Base-by-base conservation (phyloP, 2,888 invertebrate genomes). In the Nephrocerus scutellatus region DNA sequence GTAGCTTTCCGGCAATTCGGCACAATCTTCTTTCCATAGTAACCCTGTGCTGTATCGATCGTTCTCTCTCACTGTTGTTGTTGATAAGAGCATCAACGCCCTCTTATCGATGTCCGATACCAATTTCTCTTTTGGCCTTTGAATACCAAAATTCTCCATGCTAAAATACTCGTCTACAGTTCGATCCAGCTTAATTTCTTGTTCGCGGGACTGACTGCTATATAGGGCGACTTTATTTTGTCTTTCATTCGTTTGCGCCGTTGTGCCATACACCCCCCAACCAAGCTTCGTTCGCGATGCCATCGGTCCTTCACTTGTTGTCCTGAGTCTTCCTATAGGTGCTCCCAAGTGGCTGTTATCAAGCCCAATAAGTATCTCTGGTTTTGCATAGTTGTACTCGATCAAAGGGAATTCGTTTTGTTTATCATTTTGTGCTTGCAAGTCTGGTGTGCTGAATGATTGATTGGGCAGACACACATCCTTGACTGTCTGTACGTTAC, bases 11-110 rank as follows among this genome's bases (percentile, higher is more conserved):
- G 51, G 47, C 9, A 52, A 28, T 13, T 22, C 14, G 28, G 23
- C 24, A 25, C 30, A n/a, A 16, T 50, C 45, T 14, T 26, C 20
- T 32, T 47, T 47, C 48, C 52, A 52, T 7, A 51, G 26, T 3
- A 51, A 30, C 6, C 46, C 44, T 7, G 47, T 47, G 36, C 50
- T 44, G 23, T 25, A 40, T 5, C 30, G 24, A 12, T 12, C 6
- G 5, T 30, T 20, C 9, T 7, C 4, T 5, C 30, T 23, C 3
- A 15, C n/a, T 2, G 30, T 40, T 5, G 23, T 25, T 4, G n/a
- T 19, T 10, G 34, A 9, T 15, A 40, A 9, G n/a, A 30, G 19
- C 6, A 10, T 16, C 12, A 16, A 30, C 3, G 40, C 40, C 16
- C 40, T 28, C 9, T 25, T 5, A 2, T 16, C 7, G 6, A 24